Conservation (phyloP, 2,888 invertebrate genomes). For the Acleris sparsana region DNA sequence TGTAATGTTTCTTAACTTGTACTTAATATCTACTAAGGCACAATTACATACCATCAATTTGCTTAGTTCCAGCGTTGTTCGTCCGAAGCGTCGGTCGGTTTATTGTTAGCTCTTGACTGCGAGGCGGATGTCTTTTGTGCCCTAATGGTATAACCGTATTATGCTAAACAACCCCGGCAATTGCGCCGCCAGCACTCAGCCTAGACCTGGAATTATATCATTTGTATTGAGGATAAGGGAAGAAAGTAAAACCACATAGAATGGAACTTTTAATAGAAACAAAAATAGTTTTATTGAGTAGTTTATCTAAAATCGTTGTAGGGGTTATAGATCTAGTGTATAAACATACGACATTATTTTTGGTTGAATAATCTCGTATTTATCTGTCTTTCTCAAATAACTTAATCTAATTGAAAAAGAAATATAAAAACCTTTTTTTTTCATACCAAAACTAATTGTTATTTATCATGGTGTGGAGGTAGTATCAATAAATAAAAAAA, state of each 20-base stretch:
- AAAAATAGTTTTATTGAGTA: too few species aligned
- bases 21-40: background rate
- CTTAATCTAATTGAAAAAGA: too few species aligned
- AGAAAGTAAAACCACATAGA: background rate
- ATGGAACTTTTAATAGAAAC: background rate
- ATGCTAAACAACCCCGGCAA: conserved; percentile 75
- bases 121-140: conserved; percentile 62
- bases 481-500: too few species aligned
- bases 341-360: too few species aligned
- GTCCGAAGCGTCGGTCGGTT: conserved; percentile 28
- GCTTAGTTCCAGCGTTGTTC: conserved; percentile 11
- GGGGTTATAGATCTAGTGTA: too few species aligned
- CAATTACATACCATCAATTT: background rate
- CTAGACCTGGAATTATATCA: conserved; percentile 60
- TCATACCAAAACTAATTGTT: too few species aligned
- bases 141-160: conserved; percentile 73
- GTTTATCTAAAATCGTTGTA: background rate
- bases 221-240: conserved; percentile 49
- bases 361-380: too few species aligned
- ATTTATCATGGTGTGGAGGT: too few species aligned
- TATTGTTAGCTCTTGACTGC: conserved; percentile 45
- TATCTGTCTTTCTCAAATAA: too few species aligned
- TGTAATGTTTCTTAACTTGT: too few species aligned
- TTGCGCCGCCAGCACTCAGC: conserved; percentile 66
- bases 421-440: too few species aligned